A percentile compares a stretch with the other conserved stretches of the same genome.
Conservation (phyloP, 2,797 vertebrate genomes). For the Gobio occitaniae region DNA sequence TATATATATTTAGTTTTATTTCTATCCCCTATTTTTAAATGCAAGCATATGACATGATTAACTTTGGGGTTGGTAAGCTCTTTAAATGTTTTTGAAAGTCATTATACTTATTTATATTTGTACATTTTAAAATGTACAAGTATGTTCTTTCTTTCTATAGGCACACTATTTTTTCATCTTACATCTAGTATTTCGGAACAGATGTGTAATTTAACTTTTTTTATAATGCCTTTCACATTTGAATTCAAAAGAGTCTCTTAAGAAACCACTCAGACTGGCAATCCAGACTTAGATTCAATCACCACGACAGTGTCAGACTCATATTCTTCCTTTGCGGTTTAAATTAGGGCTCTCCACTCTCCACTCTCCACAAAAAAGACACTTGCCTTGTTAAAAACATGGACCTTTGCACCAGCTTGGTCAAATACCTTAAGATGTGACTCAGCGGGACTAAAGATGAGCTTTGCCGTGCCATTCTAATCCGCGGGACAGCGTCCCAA, state of each 20-base stretch:
- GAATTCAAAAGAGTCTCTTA: neutral
- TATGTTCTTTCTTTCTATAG: no score
- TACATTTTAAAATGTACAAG: no score
- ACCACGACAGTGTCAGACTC: neutral
- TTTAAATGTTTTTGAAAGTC: neutral
- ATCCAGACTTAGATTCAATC: conserved; percentile 3
- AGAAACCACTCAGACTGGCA: conserved; percentile 7
- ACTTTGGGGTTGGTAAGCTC: neutral
- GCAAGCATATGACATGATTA: no score
- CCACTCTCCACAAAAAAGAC: conserved; percentile 3
- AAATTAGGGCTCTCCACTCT: neutral
- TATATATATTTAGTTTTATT: no score
- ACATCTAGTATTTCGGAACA: neutral
- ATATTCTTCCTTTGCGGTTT: neutral
- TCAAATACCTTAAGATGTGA: conserved; percentile 22
- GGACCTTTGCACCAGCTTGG: conserved; percentile 1
- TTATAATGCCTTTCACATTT: neutral
- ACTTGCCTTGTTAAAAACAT: conserved; percentile 16
- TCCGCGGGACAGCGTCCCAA: conserved; percentile 68
- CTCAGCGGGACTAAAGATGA: conserved; percentile 40
- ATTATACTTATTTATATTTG: no score
- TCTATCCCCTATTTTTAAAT: no score
- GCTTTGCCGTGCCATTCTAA: conserved; percentile 71
- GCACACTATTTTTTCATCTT: neutral
- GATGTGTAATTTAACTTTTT: neutral